Evolutionary conservation across 2,888 invertebrate genomes (phyloP).

Genomic region (Polydrusus tereticollis): DNA sequence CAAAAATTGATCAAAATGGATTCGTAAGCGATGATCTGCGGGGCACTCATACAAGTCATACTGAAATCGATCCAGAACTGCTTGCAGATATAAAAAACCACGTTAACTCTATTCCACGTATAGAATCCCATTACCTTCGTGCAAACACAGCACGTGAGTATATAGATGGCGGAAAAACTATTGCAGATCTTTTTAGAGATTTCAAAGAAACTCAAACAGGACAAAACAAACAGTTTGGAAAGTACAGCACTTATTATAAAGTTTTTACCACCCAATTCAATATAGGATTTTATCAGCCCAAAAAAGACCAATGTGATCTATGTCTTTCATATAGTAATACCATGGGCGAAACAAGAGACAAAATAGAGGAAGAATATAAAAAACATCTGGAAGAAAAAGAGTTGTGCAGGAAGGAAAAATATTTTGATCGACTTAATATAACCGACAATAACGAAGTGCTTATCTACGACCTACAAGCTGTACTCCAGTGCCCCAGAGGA

Average conservation of each 20-base stretch:
- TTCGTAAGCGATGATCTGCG: slow-evolving; percentile 4
- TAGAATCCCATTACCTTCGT: slow-evolving; percentile 16
- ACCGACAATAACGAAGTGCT: slow-evolving; percentile 5
- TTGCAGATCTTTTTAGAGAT: slow-evolving; percentile 10
- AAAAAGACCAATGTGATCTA: background rate
- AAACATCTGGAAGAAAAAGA: background rate
- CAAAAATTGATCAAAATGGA: slow-evolving; percentile 6
- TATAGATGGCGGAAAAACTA: slow-evolving; percentile 20
- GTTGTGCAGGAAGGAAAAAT: slow-evolving; percentile 8
- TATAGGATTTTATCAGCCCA: background rate
- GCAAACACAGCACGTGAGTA: slow-evolving; percentile 1
- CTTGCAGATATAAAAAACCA: background rate
- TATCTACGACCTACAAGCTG: slow-evolving; percentile 2
- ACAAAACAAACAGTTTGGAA: slow-evolving; percentile 10
- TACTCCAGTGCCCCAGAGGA: too few relatives aligned
- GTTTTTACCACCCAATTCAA: slow-evolving; percentile 9
- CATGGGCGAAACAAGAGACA: background rate
- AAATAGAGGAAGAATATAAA: background rate
- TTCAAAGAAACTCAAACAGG: slow-evolving; percentile 3
- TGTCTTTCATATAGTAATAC: background rate
- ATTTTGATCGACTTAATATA: background rate
- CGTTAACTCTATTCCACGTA: slow-evolving; percentile 16
- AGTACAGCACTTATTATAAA: slow-evolving; percentile 12
- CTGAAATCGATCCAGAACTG: background rate
- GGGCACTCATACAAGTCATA: slow-evolving; percentile 12